Evolutionary conservation across 2,797 vertebrate species (phyloP), one percentile per base, ranked within the genome.

Genomic region (Salmo trutta): DNA sequence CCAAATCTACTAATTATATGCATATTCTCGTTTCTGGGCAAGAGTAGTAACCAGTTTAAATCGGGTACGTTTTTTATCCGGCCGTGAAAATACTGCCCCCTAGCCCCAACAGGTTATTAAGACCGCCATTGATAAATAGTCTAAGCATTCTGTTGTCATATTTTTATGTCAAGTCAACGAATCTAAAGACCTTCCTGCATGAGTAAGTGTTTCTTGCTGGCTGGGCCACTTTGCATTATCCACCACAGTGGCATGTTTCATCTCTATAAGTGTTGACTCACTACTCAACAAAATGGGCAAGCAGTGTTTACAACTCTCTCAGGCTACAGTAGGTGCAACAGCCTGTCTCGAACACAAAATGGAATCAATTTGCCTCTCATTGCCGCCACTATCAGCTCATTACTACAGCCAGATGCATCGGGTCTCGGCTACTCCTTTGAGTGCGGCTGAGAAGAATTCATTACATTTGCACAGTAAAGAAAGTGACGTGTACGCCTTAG

Each of bases 251-350:
- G 69, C 81, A 76, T 5, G 47, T 73, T 33, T 75, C 75, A 81
- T 83, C 78, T 75, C 72, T 62, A 69, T 66, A 69, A 76, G 66
- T 76, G 79, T 78, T 79, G 79, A 84, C 75, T 76, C 53, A 27
- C 62, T 27, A 71, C 68, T 79, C 79, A 27, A 62, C 76, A 77
- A 66, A 81, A 78, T 2, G 77, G 71, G 74, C 77, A 73, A 81
- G 83, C 79, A 65, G 77, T 84, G 79, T 83, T 87, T 86, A 81
- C 76, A 79, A 69, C 75, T 79, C 79, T 77, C 65, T 36, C 36
- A 59, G 79, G 59, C 78, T 84, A 7, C 36, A 36, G 36, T 36
- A 79, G 82, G 47, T 83, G 68, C 77, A 73, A 76, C 65, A 71
- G 76, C 77, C 69, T 65, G 64, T 31, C 69, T 71, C 19, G 75